Evolutionary conservation across 2,888 invertebrate genomes (phyloP), one percentile per base, ranked within the genome.

Genomic region (Dicyrtoma fusca): DNA sequence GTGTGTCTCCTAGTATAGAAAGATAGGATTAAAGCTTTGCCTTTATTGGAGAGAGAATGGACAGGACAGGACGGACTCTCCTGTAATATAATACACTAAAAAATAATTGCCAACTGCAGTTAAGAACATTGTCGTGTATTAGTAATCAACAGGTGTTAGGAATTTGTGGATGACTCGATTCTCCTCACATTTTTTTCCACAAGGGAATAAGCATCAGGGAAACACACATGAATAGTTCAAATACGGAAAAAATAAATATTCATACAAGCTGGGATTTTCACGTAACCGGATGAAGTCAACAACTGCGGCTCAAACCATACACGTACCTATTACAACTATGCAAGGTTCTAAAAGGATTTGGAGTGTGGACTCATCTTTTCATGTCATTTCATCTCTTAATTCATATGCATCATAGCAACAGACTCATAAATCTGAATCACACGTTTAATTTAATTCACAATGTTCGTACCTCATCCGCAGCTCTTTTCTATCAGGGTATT

Each of bases 71-170:
- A 34, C 3, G 8, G 3, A 34, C 8, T 34, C 34, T 5, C 34
- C 3, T 34, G 34, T 34, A 34, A 34, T 34, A 34, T 8, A 34
- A 34, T 34, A 34, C 34, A 49, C n/a, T 14, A 49, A 49, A 49
- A 49, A 49, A 49, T n/a, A 17, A 49, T 49, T 49, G 17, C 49
- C 14, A 14, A 13, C 23, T 57, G 26, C 25, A 57, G 25, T 57
- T 57, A 57, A 26, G 57, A 61, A 61, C 61, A n/a, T 57, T 34
- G 34, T 61, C 61, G 61, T 61, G 61, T 61, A 61, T 61, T 61
- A 34, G 25, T 61, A 61, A 61, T 61, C 61, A 61, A 61, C 42
- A 61, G 61, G 61, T 61, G 61, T 61, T 42, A 61, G 21, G 61
- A 17, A 34, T 61, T 34, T 17, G 11, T 61, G 61, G 5, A 11